phyloP scores from a whole-genome alignment of 1,140 invertebrate species.

The Caenorhabditis brenneri region DNA sequence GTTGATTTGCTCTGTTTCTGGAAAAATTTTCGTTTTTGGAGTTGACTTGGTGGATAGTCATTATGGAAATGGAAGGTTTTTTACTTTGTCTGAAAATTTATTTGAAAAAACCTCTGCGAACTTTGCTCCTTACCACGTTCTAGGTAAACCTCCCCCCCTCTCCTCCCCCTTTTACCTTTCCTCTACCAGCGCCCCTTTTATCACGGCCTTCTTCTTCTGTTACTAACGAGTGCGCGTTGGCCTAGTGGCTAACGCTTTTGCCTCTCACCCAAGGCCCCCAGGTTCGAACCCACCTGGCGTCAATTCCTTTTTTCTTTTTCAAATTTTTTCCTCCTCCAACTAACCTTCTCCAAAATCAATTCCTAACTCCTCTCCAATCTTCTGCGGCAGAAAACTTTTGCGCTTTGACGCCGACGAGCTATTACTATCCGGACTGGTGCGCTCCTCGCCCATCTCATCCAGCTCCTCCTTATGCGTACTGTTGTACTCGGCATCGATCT shows the following conservation, averaged over 20 bases:
- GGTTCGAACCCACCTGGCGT: not conserved
- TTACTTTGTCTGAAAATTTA: too few relatives aligned
- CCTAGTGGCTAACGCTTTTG: constrained; percentile 8
- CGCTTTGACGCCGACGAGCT: constrained; percentile 35
- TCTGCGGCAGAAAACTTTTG: constrained; percentile 46
- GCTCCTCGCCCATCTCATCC: constrained; percentile 1
- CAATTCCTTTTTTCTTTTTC: not conserved
- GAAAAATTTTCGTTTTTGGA: not conserved
- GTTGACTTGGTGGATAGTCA: too few relatives aligned
- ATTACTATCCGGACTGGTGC: not conserved
- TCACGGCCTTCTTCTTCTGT: not conserved
- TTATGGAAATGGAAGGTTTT: too few relatives aligned
- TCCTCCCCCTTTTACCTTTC: too few relatives aligned
- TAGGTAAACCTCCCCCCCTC: too few relatives aligned
- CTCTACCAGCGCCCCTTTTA: not conserved
- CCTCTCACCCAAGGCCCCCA: not conserved
- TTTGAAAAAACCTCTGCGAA: too few relatives aligned
- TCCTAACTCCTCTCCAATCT: constrained; percentile 37
- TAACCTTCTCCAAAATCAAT: not conserved
- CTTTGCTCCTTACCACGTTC: too few relatives aligned
- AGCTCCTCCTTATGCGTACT: constrained; percentile 11
- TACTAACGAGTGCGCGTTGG: not conserved
- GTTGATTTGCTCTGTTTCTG: constrained; percentile 40
- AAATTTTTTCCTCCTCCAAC: not conserved
- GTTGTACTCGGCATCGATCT: constrained; percentile 21